Conservation (phyloP, 2,797 vertebrate species). For the Apogon talboti region DNA sequence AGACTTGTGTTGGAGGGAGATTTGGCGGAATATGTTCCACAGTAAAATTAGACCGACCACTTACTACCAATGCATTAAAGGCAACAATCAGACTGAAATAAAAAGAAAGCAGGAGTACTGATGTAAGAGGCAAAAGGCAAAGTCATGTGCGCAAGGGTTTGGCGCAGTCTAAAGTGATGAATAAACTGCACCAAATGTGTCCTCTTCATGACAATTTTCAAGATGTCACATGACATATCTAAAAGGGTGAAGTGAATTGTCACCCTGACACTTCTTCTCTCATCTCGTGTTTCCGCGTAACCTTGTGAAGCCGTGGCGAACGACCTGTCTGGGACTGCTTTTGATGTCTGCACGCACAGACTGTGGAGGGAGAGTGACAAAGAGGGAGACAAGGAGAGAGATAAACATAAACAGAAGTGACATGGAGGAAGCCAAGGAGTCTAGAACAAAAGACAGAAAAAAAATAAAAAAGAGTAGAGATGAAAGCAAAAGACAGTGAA, state of each 20-base stretch:
- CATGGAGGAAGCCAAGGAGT: conserved; percentile 52
- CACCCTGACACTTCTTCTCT: conserved; percentile 61
- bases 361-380: conserved; percentile 50
- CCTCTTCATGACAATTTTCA: conserved; percentile 38
- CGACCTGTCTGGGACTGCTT: conserved; percentile 60
- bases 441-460: conserved; percentile 30
- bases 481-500: conserved; percentile 26
- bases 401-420: conserved; percentile 69
- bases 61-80: conserved; percentile 3
- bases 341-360: conserved; percentile 51
- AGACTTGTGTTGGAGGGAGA: conserved; percentile 44
- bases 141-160: background rate
- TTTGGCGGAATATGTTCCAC: conserved; percentile 32
- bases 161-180: conserved; percentile 15
- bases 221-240: conserved; percentile 49
- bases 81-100: conserved; percentile 19
- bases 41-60: conserved; percentile 13
- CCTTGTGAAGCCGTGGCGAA: conserved; percentile 58
- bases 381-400: conserved; percentile 41
- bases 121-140: background rate
- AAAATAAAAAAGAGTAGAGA: conserved; percentile 47
- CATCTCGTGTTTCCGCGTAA: conserved; percentile 57
- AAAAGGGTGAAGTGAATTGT: conserved; percentile 56
- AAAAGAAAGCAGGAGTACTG: background rate
- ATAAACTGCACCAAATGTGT: conserved; percentile 21